Evolutionary conservation across 2,797 vertebrate genomes (phyloP), one percentile per base, ranked within the genome.

Genomic region (Pempheris klunzingeri): DNA sequence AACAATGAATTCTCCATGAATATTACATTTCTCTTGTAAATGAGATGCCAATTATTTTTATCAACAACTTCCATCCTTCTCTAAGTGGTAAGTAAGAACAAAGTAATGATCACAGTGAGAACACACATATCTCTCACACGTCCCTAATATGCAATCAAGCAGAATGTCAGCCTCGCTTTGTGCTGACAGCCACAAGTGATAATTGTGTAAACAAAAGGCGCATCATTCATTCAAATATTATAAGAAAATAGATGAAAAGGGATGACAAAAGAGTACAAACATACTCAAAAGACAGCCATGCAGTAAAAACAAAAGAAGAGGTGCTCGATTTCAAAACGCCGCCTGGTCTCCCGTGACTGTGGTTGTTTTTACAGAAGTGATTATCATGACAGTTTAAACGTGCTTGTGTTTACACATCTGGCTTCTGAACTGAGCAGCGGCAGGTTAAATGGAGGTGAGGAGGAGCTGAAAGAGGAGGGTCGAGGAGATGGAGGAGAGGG

Each of bases 111-210:
- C 80, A 79, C 78, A 77, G 71, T 70, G 67, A 70, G 46, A 74
- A 76, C 68, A 43, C 55, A 15, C 60, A 15, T 82, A 82, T 81
- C 68, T 71, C 50, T 71, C 57, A 26, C 80, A 60, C 57, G 22
- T 71, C 78, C 20, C 63, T 83, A 82, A 90, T 83, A 88, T 74
- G 81, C 86, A 92, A 92, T 92, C 88, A 92, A 83, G 79, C 76
- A 50, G 71, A 87, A 81, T 83, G 88, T 89, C 90, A 88, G 69
- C 77, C 60, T 82, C 59, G 85, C 82, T 88, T 89, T 90, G 82
- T 71, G 84, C 60, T 65, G 86, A 90, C 85, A 83, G 47, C 76
- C 72, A 55, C 71, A 77, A 80, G 59, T 81, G 81, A 85, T 85
- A 79, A 88, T 84, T 82, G 83, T 77, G 81, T 82, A 81, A 90